Percentiles rank a stretch among this genome's conserved stretches.
Conservation (phyloP, 2,888 invertebrate genomes). For the Lycia hirtaria region DNA sequence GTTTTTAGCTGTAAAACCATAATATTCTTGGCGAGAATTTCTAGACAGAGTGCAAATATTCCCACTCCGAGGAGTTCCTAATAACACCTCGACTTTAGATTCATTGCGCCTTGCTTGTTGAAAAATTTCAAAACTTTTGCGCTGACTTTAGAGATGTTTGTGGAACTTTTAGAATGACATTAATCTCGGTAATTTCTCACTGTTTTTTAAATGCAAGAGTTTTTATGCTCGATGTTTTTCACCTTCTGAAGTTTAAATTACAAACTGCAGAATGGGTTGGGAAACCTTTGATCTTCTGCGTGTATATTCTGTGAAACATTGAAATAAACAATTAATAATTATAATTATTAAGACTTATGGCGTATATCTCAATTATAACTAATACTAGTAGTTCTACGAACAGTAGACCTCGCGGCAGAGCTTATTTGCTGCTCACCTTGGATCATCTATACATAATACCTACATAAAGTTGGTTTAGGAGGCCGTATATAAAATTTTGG, state of each 20-base stretch:
- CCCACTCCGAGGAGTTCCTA: slow-evolving; percentile 71
- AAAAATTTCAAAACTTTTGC: slow-evolving; percentile 67
- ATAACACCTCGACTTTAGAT: slow-evolving; percentile 72
- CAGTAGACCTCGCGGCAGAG: too few species aligned
- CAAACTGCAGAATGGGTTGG: slow-evolving; percentile 31
- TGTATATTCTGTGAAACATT: slow-evolving; percentile 2
- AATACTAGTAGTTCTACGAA: too few species aligned
- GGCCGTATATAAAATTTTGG: too few species aligned
- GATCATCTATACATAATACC: too few species aligned
- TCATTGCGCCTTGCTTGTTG: slow-evolving; percentile 76
- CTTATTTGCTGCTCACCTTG: too few species aligned
- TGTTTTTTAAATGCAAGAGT: slow-evolving; percentile 54
- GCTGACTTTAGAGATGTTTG: slow-evolving; percentile 64
- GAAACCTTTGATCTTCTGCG: slow-evolving; percentile 19
- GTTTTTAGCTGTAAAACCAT: slow-evolving; percentile 54
- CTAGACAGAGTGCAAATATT: slow-evolving; percentile 61
- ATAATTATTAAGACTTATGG: too few species aligned
- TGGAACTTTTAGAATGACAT: slow-evolving; percentile 70
- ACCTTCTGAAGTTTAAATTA: slow-evolving; percentile 46
- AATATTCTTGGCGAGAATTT: slow-evolving; percentile 56
- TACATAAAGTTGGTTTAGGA: too few species aligned
- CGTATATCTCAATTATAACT: too few species aligned
- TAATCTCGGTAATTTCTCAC: slow-evolving; percentile 66
- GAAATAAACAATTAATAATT: too few species aligned
- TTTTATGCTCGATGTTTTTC: slow-evolving; percentile 51